Conservation (phyloP, 2,888 invertebrate species). For the Leucoma salicis region DNA sequence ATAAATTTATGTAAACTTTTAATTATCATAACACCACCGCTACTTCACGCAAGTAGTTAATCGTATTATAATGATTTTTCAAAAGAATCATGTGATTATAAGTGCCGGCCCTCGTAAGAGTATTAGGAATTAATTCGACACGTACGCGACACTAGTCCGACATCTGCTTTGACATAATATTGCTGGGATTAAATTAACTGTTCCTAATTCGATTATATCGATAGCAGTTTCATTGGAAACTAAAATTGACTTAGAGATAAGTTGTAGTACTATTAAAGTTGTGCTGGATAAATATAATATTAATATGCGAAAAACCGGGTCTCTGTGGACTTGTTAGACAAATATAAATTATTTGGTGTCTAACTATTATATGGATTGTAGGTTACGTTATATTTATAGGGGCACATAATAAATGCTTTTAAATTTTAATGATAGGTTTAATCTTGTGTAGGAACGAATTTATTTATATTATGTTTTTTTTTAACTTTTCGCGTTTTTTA, state of each 20-base stretch:
- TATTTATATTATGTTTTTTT: too few species aligned
- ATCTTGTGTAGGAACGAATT: too few species aligned
- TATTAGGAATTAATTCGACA: conserved; percentile 49
- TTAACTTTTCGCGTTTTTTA: too few species aligned
- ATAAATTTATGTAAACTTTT: conserved; percentile 25
- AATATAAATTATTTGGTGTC: too few species aligned
- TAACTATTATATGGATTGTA: too few species aligned
- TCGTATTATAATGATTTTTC: conserved; percentile 38
- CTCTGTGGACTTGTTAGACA: too few species aligned
- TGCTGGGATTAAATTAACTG: conserved; percentile 68
- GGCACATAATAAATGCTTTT: too few species aligned
- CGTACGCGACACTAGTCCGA: conserved; percentile 59
- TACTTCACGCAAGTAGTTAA: conserved; percentile 23
- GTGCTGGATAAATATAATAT: too few species aligned
- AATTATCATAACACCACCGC: conserved; percentile 20
- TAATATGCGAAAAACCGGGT: too few species aligned
- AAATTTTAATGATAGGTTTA: too few species aligned
- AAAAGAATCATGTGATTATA: conserved; percentile 25
- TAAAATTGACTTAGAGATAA: neutral
- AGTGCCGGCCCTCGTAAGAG: conserved; percentile 25
- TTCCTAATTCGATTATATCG: conserved; percentile 65
- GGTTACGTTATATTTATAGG: too few species aligned
- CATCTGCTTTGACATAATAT: conserved; percentile 56
- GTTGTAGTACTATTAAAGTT: too few species aligned
- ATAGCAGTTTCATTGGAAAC: conserved; percentile 32